Conservation (phyloP, 1,140 invertebrate species). For the Polypedilum pembai region DNA sequence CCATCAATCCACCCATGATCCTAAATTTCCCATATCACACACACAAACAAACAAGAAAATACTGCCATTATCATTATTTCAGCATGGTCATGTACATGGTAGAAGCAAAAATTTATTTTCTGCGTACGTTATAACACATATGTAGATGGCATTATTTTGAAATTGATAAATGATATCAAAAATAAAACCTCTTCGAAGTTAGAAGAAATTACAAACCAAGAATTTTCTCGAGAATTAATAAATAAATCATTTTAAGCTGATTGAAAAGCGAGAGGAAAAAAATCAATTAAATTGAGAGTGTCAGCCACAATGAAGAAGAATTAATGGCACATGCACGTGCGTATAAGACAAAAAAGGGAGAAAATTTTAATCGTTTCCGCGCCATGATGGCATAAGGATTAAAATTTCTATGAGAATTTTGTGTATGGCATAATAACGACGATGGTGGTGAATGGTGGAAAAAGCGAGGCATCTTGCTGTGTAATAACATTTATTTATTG, state of each 20-base stretch:
- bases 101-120: too few species aligned
- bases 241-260: neutral
- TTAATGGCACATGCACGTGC: constrained; percentile 2
- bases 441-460: neutral
- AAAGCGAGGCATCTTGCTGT: neutral
- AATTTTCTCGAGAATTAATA: neutral
- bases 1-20: too few species aligned
- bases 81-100: too few species aligned
- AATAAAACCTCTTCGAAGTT: too few species aligned
- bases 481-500: constrained; percentile 20
- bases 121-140: too few species aligned
- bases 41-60: too few species aligned
- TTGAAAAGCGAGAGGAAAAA: neutral
- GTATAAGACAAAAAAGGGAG: neutral
- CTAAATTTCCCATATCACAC: too few species aligned
- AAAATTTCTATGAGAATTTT: neutral
- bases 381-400: neutral
- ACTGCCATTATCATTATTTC: too few species aligned
- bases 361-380: constrained; percentile 12
- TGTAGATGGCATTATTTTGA: too few species aligned
- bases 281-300: neutral
- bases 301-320: neutral
- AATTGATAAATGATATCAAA: too few species aligned
- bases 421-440: neutral
- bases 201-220: neutral